A percentile compares a stretch with the other conserved stretches of the same genome.
Evolutionary conservation across 2,888 invertebrate species (phyloP).

Genomic region (Tetragonisca angustula): DNA sequence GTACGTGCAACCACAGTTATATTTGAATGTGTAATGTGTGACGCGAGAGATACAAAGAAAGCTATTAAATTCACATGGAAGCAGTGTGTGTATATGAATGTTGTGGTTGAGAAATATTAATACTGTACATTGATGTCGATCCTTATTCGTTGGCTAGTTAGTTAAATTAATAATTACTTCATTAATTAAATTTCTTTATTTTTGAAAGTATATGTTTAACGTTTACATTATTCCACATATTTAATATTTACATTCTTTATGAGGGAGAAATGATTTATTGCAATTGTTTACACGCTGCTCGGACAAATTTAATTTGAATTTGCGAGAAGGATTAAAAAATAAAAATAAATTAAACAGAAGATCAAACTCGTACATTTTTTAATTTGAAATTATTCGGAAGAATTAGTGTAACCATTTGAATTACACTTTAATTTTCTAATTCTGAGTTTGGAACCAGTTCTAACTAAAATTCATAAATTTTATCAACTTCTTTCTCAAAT

Average conservation of each 20-base stretch:
- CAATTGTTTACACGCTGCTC: background rate
- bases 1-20: background rate
- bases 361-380: too few species aligned
- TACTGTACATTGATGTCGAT: background rate
- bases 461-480: too few species aligned
- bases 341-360: too few species aligned
- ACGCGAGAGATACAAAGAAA: slow-evolving; percentile 4
- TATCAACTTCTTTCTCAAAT: too few species aligned
- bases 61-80: slow-evolving; percentile 1
- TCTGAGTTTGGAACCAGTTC: too few species aligned
- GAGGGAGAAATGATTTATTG: background rate
- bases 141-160: too few species aligned
- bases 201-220: background rate
- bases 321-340: too few species aligned
- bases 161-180: background rate
- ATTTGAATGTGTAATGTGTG: background rate
- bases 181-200: background rate
- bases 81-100: background rate
- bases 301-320: too few species aligned
- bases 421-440: too few species aligned
- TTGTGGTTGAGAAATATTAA: background rate
- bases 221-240: background rate
- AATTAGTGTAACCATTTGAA: too few species aligned
- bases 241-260: too few species aligned
- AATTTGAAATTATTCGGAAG: too few species aligned